phyloP scores from a whole-genome alignment of 2,888 invertebrate genomes.

The Drosophila lacicola region DNA sequence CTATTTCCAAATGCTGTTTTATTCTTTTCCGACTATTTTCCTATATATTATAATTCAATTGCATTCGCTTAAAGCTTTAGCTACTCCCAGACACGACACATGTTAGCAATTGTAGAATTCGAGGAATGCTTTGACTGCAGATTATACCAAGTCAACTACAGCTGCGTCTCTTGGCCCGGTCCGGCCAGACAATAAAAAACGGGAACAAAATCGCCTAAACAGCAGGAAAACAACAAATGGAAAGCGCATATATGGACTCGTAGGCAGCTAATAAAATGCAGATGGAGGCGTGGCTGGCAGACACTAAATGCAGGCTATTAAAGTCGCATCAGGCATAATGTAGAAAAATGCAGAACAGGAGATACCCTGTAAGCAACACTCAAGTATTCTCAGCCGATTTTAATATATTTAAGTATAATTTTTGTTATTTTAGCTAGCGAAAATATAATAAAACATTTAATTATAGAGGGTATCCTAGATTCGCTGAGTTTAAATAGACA shows the following conservation, averaged over 20 bases:
- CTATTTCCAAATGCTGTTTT: too few relatives aligned
- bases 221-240: neutral
- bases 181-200: conserved; percentile 5
- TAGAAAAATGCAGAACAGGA: too few relatives aligned
- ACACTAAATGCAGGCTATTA: conserved; percentile 26
- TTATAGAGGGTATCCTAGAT: too few relatives aligned
- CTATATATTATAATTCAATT: neutral
- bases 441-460: too few relatives aligned
- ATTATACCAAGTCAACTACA: conserved; percentile 17
- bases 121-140: conserved; percentile 7
- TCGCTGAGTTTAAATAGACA: too few relatives aligned
- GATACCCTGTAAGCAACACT: conserved; percentile 5
- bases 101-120: conserved; percentile 9
- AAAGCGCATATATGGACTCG: conserved; percentile 2
- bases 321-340: conserved; percentile 18
- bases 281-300: neutral
- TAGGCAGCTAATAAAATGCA: conserved; percentile 43
- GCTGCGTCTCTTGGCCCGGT: conserved; percentile 16
- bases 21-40: too few relatives aligned
- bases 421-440: too few relatives aligned
- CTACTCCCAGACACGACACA: conserved; percentile 3
- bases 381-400: too few relatives aligned
- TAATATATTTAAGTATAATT: too few relatives aligned
- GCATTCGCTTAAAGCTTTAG: neutral
- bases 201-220: conserved; percentile 11